These are phyloP conservation scores for human DNA, from an alignment of 2,113 vertebrate genomes.

Conservation along the genomic window GRCh38 chr5:127309001-127309500, in stretches of 20 bases:
- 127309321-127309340: background rate
- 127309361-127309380: too few species aligned
- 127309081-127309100: background rate
- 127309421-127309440: background rate
- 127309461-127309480: background rate
- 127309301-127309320: background rate
- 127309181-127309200: background rate
- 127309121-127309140: background rate
- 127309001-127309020: too few species aligned
- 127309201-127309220: background rate
- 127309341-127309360: background rate
- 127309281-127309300: background rate
- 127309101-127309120: background rate
- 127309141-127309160: background rate
- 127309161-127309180: background rate
- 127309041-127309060: background rate
- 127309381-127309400: background rate
- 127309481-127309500: background rate
- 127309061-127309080: background rate
- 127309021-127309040: background rate
- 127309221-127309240: background rate
- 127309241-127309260: background rate
- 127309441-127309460: background rate
- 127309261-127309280: background rate
- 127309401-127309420: background rate